Evolutionary conservation across 2,888 invertebrate genomes (phyloP).

Genomic region (Eristalinus aeneus): DNA sequence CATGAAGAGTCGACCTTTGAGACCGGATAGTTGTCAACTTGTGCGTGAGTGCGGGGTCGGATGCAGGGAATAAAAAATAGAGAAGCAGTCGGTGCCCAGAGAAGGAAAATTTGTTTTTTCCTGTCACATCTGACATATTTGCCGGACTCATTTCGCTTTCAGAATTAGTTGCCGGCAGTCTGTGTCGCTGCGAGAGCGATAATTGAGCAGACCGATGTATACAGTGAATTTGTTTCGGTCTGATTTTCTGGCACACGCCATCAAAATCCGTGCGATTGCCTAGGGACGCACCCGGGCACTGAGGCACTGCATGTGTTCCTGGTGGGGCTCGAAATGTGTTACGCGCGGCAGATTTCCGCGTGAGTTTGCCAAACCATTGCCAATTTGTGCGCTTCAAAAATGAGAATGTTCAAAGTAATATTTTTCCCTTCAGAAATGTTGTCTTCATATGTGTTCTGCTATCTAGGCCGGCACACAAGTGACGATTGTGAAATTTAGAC

Average conservation of each 20-base stretch:
- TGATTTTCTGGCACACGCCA: slow-evolving; percentile 54
- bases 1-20: slow-evolving; percentile 45
- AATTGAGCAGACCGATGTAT: slow-evolving; percentile 18
- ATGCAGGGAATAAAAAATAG: too few species aligned
- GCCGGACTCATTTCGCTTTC: slow-evolving; percentile 26
- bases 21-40: background rate
- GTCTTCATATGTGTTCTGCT: background rate
- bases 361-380: slow-evolving; percentile 47
- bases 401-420: background rate
- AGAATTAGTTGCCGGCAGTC: slow-evolving; percentile 7
- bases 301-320: slow-evolving; percentile 5
- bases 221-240: slow-evolving; percentile 2
- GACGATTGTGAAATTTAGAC: background rate
- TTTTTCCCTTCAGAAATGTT: background rate
- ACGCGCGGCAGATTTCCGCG: slow-evolving; percentile 55
- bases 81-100: background rate
- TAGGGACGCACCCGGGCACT: background rate
- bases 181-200: background rate
- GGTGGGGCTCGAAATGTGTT: slow-evolving; percentile 33
- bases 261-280: slow-evolving; percentile 34
- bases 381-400: slow-evolving; percentile 19
- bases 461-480: slow-evolving; percentile 10
- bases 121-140: slow-evolving; percentile 2
- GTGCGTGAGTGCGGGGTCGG: background rate
- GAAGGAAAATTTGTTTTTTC: background rate